A percentile compares a stretch with the other conserved stretches of the same genome.
Conservation (phyloP, 1,140 invertebrate genomes). For the Stegodyphus mimosarum region DNA sequence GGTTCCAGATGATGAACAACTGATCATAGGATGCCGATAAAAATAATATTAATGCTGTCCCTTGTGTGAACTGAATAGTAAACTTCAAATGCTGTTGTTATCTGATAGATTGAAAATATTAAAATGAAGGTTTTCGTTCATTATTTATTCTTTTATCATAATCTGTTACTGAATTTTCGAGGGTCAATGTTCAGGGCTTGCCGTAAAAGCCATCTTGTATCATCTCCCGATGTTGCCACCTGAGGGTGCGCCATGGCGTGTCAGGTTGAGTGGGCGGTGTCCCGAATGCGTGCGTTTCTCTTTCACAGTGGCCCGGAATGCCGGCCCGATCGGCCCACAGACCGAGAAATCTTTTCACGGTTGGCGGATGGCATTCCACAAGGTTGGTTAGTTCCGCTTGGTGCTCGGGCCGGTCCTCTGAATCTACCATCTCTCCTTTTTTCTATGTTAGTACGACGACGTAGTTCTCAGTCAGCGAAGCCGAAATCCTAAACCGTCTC, state of each 20-base stretch:
- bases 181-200: neutral
- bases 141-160: too few relatives aligned
- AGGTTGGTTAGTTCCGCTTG: slow-evolving; percentile 46
- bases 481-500: slow-evolving; percentile 46
- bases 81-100: too few relatives aligned
- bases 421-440: neutral
- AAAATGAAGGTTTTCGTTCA: too few relatives aligned
- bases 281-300: neutral
- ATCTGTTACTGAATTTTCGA: too few relatives aligned
- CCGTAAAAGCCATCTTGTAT: neutral
- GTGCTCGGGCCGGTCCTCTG: neutral
- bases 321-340: slow-evolving; percentile 4
- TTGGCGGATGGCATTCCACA: neutral
- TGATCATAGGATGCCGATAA: too few relatives aligned
- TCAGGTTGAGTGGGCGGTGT: neutral
- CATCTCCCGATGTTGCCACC: neutral
- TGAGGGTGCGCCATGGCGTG: neutral
- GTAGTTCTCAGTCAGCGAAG: slow-evolving; percentile 51
- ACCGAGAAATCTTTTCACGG: slow-evolving; percentile 49
- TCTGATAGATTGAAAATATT: too few relatives aligned
- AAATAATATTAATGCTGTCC: too few relatives aligned
- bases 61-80: too few relatives aligned
- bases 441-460: slow-evolving; percentile 20
- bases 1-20: too few relatives aligned
- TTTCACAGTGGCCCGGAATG: neutral